Conservation (phyloP, 1,140 invertebrate species). For the Drosophila suzukii region DNA sequence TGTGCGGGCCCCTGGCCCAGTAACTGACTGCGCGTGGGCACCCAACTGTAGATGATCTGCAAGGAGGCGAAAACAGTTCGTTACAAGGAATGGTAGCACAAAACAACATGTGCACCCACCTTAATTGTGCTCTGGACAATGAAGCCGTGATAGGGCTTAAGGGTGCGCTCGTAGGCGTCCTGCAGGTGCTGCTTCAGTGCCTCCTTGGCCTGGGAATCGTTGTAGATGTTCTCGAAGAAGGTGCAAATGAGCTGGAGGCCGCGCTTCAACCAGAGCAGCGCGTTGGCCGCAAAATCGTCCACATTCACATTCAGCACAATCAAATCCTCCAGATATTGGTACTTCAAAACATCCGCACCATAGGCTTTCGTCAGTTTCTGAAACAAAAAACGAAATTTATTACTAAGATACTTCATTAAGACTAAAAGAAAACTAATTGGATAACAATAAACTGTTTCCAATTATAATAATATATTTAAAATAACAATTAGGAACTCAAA, state of each 20-base stretch:
- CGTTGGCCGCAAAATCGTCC: conserved; percentile 86
- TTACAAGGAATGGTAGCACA: no score
- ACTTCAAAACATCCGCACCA: conserved; percentile 85
- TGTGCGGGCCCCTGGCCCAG: conserved; percentile 68
- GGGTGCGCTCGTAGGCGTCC: conserved; percentile 77
- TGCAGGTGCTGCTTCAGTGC: conserved; percentile 71
- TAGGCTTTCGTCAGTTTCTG: conserved; percentile 88
- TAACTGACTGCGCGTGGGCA: conserved; percentile 73
- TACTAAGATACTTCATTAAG: neutral
- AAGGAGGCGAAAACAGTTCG: neutral
- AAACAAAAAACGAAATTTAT: neutral
- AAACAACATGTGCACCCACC: conserved; percentile 27
- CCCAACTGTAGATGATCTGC: conserved; percentile 80
- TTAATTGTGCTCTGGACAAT: conserved; percentile 83
- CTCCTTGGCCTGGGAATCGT: conserved; percentile 67
- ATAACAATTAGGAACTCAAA: no score
- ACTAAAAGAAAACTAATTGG: no score
- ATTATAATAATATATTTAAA: no score
- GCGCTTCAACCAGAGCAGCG: conserved; percentile 84
- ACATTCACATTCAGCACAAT: conserved; percentile 88
- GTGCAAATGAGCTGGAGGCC: conserved; percentile 81
- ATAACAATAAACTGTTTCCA: no score
- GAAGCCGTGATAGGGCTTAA: conserved; percentile 83
- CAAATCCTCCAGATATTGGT: conserved; percentile 88
- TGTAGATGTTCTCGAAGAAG: conserved; percentile 82